These are phyloP conservation scores for Ramphastos sulfuratus DNA, from an alignment of 2,113 vertebrate species.

Conservation along the genomic window DNA sequence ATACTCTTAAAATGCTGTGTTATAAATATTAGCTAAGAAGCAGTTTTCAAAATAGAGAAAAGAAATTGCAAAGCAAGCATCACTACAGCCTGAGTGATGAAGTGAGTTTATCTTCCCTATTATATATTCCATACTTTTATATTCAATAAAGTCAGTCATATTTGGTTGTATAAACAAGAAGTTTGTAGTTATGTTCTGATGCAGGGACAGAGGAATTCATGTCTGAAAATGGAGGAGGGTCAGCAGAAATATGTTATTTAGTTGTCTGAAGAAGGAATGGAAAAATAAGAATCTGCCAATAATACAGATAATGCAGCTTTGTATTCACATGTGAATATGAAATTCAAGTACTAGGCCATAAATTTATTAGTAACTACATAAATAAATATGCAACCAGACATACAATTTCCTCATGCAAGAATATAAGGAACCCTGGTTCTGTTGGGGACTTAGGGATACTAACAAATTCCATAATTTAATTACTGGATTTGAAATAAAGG, in stretches of 20 bases:
- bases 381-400: not conserved
- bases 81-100: not conserved
- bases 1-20: not conserved
- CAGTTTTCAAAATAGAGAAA: not conserved
- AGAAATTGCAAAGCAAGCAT: not conserved
- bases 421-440: not conserved
- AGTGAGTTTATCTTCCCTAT: rapidly evolving
- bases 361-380: not conserved
- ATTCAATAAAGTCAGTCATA: not conserved
- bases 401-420: not conserved
- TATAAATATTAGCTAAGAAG: not conserved
- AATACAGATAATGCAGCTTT: not conserved
- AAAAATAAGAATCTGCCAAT: not conserved
- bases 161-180: not conserved
- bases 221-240: not conserved
- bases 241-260: not conserved
- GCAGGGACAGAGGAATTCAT: not conserved
- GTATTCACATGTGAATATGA: not conserved
- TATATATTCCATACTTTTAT: not conserved
- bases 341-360: not conserved
- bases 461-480: not conserved
- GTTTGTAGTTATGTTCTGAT: not conserved
- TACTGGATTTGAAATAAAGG: too few species aligned
- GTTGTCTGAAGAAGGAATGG: not conserved
- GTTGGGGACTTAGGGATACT: not conserved